phyloP scores from a whole-genome alignment of 2,888 invertebrate genomes.

The Limnephilus rhombicus region DNA sequence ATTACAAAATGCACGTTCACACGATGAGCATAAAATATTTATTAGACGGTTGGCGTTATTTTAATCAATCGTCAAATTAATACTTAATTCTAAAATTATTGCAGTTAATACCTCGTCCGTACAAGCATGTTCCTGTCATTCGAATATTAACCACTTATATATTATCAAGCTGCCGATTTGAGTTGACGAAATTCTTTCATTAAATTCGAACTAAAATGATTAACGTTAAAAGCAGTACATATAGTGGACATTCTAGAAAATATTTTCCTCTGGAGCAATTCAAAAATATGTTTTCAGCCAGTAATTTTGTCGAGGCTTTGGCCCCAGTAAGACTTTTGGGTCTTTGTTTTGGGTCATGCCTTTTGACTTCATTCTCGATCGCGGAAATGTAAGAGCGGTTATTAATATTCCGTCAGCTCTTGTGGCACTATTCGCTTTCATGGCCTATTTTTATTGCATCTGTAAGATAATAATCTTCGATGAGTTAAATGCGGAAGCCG shows the following conservation, averaged over 20 bases:
- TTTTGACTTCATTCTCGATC: not conserved
- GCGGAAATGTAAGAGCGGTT: not conserved
- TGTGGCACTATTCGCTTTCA: not conserved
- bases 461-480: not conserved
- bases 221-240: not conserved
- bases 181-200: not conserved
- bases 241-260: not conserved
- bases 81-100: not conserved
- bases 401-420: not conserved
- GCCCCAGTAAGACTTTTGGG: not conserved
- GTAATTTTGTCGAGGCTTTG: not conserved
- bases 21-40: not conserved
- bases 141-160: not conserved
- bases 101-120: not conserved
- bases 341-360: constrained; percentile 7
- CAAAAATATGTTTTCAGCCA: not conserved
- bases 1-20: not conserved
- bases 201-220: not conserved
- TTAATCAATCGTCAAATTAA: not conserved
- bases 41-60: not conserved
- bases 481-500: not conserved
- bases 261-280: not conserved
- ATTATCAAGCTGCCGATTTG: not conserved
- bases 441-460: not conserved
- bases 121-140: not conserved